phyloP scores from a whole-genome alignment of 2,797 vertebrate genomes.

The Catamblyrhynchus diadema region DNA sequence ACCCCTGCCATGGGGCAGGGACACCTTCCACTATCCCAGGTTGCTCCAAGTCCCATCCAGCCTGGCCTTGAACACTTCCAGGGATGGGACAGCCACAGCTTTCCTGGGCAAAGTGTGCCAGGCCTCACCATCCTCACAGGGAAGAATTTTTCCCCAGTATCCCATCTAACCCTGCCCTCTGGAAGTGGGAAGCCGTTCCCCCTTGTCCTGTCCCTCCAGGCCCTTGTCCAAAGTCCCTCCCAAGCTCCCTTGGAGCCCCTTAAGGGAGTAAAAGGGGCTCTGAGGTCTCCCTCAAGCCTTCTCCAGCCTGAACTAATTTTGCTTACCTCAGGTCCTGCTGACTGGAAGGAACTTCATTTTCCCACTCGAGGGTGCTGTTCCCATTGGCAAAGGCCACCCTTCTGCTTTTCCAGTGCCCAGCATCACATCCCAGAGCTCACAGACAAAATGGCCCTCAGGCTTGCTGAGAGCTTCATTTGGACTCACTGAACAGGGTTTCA shows the following conservation, averaged over 20 bases:
- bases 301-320: background rate
- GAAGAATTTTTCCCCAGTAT: background rate
- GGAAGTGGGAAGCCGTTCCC: background rate
- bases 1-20: background rate
- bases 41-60: background rate
- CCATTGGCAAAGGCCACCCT: background rate
- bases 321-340: background rate
- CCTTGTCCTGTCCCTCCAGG: background rate
- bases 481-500: background rate
- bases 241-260: background rate
- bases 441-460: background rate
- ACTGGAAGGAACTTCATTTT: background rate
- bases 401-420: background rate
- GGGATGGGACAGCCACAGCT: background rate
- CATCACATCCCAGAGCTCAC: fast-evolving
- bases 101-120: background rate
- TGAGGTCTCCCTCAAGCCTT: background rate
- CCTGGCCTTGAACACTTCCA: background rate
- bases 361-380: background rate
- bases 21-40: background rate
- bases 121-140: background rate
- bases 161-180: background rate
- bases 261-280: background rate
- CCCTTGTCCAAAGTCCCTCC: background rate
- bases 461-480: background rate